A percentile compares a stretch with the other conserved stretches of the same genome.
phyloP scores from a whole-genome alignment of 1,140 invertebrate genomes.

The Heliconius hewitsoni region DNA sequence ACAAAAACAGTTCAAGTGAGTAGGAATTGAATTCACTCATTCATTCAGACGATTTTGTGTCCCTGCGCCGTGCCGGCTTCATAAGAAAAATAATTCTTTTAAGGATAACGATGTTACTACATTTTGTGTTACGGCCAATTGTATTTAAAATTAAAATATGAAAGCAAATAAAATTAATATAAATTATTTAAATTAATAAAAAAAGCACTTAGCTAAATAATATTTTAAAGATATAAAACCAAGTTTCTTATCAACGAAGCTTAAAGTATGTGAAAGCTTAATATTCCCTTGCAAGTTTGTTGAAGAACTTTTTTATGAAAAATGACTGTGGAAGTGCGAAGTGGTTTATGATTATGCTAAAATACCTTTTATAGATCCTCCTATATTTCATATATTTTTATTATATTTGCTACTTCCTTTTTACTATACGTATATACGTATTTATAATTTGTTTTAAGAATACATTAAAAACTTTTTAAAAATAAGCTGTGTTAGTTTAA shows the following conservation, averaged over 20 bases:
- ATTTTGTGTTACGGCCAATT: too few relatives aligned
- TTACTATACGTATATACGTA: not conserved
- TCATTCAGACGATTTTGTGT: too few relatives aligned
- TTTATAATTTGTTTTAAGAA: not conserved
- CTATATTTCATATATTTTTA: not conserved
- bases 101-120: too few relatives aligned
- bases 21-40: too few relatives aligned
- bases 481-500: too few relatives aligned
- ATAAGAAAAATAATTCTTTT: too few relatives aligned
- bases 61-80: too few relatives aligned
- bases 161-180: not conserved
- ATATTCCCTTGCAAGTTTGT: slow-evolving; percentile 24
- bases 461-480: too few relatives aligned
- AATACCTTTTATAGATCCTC: slow-evolving; percentile 70
- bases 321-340: slow-evolving; percentile 17
- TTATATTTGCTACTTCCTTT: not conserved
- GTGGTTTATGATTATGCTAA: slow-evolving; percentile 11
- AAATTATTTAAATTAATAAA: not conserved
- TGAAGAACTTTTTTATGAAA: slow-evolving; percentile 26
- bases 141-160: too few relatives aligned
- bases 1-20: too few relatives aligned
- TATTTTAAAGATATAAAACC: not conserved
- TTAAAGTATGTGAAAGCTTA: slow-evolving; percentile 26
- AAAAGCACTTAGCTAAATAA: not conserved
- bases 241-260: slow-evolving; percentile 5